These are phyloP conservation scores for Palloptera scutellata DNA, from an alignment of 2,888 invertebrate genomes.

Conservation along the genomic window DNA sequence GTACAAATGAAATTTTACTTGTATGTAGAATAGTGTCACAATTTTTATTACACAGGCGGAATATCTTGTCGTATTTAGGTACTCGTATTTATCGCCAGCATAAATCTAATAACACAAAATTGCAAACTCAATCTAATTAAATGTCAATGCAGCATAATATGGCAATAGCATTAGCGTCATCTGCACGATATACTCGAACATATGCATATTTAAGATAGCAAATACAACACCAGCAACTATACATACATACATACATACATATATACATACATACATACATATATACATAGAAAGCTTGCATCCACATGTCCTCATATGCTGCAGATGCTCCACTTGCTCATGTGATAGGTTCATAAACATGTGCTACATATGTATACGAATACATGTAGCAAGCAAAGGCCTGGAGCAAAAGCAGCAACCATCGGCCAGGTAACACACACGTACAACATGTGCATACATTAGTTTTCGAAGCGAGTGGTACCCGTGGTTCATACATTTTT, in stretches of 20 bases:
- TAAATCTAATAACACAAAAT: slow-evolving; percentile 34
- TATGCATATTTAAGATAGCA: too few species aligned
- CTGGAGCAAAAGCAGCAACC: neutral
- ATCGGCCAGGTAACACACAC: neutral
- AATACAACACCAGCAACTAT: slow-evolving; percentile 12
- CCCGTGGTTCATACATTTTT: too few species aligned
- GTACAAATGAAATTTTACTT: too few species aligned
- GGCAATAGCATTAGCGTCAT: too few species aligned
- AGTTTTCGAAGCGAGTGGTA: neutral
- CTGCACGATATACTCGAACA: too few species aligned
- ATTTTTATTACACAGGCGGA: too few species aligned
- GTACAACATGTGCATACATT: neutral
- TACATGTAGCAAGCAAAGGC: too few species aligned
- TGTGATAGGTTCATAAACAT: too few species aligned
- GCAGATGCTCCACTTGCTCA: too few species aligned
- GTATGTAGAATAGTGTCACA: too few species aligned
- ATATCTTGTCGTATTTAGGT: too few species aligned
- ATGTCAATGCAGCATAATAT: slow-evolving; percentile 30
- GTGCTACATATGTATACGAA: too few species aligned
- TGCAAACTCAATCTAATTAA: slow-evolving; percentile 28
- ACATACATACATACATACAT: slow-evolving; percentile 10
- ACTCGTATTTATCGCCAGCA: neutral
- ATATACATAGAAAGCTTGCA: slow-evolving; percentile 21
- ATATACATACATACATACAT: slow-evolving; percentile 34
- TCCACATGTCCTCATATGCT: neutral